Base-by-base conservation (phyloP, 2,113 vertebrate genomes). In the Malurus elegans region DNA sequence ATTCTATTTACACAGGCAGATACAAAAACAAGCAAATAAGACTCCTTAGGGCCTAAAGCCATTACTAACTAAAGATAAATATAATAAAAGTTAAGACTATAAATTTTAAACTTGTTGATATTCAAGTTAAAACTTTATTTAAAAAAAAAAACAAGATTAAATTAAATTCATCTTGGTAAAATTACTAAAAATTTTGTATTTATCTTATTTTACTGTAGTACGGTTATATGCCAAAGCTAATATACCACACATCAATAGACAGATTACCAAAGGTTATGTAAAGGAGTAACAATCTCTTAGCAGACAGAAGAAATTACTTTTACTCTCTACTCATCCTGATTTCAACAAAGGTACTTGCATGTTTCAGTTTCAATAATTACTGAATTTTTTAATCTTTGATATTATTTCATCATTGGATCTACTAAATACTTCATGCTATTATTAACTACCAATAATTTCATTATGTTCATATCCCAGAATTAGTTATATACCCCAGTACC, bases 201-300 rank as follows among this genome's bases (percentile, higher is more conserved):
- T 86, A 54, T 56, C 64, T 84, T 57, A 26, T 40, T 73, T 57
- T 48, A 61, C 42, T 64, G 31, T n/a, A 62, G 14, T 17, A 19
- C 7, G n/a, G 47, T 71, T 74, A 20, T 4, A 64, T 18, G 51
- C 76, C 91, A 78, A 88, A 83, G 70, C 60, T 95, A 88, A 92
- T 66, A 88, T 0, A 66, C 28, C 45, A 76, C 36, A 8, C 47
- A 76, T 31, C 60, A 86, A 79, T 36, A 36, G 44, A 67, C 48
- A 60, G 44, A 64, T 80, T 84, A 88, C 24, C 51, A 67, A 88
- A 93, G 67, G 79, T 74, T 74, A 92, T 31, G 31, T 32, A 64
- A 86, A 95, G 60, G 79, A 91, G 79, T 88, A 65, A 61, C 18
- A 72, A 57, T 2, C 28, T 79, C 29, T 75, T 18, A 14, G 25